Conservation (phyloP, 1,140 invertebrate species). For the Drosophila triauraria region DNA sequence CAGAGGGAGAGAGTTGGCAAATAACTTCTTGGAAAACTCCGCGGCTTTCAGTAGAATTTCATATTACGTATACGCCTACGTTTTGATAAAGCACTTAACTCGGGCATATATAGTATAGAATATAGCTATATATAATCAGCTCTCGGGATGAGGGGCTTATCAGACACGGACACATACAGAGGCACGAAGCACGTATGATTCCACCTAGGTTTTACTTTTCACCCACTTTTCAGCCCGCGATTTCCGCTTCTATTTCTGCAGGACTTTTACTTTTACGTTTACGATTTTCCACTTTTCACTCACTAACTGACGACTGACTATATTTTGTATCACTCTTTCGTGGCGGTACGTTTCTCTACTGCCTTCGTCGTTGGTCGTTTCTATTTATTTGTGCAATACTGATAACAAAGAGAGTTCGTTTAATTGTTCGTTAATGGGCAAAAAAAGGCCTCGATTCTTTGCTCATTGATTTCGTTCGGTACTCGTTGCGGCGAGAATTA, state of each 20-base stretch:
- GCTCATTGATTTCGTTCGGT: constrained; percentile 49
- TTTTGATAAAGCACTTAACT: constrained; percentile 51
- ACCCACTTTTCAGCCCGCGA: neutral
- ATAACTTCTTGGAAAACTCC: constrained; percentile 34
- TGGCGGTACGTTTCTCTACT: constrained; percentile 22
- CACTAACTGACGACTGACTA: constrained; percentile 10
- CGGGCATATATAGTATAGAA: constrained; percentile 28
- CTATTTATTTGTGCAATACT: constrained; percentile 69
- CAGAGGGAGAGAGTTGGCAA: neutral
- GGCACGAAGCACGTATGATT: neutral
- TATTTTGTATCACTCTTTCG: constrained; percentile 14
- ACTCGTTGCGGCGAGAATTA: constrained; percentile 40
- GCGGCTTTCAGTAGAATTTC: constrained; percentile 32
- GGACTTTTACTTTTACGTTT: constrained; percentile 27
- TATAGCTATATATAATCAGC: constrained; percentile 32
- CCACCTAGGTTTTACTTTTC: constrained; percentile 13
- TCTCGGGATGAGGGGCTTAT: constrained; percentile 43
- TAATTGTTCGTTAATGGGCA: constrained; percentile 71
- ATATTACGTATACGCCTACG: constrained; percentile 67
- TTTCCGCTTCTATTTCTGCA: constrained; percentile 8
- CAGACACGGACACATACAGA: constrained; percentile 26
- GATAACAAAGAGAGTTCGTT: constrained; percentile 74
- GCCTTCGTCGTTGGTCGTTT: constrained; percentile 26
- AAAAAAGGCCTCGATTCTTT: constrained; percentile 37
- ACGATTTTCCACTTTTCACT: constrained; percentile 9